These are phyloP conservation scores for Cliona cf. orientalis DNA, from an alignment of 37 sponge, comb jelly and placozoan species.

Conservation along the genomic window DNA sequence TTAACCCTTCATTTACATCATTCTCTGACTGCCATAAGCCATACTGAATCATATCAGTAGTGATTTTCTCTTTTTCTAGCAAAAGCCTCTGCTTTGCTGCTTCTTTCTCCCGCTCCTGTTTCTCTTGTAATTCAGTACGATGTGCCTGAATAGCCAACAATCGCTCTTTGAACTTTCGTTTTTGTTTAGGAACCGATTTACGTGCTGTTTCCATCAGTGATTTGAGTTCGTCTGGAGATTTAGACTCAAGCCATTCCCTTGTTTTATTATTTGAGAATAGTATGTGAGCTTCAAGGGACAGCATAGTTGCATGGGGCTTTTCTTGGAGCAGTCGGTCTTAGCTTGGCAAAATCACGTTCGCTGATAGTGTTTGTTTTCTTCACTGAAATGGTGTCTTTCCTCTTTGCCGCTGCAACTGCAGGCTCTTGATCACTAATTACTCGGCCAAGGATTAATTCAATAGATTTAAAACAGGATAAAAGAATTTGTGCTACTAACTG, in stretches of 20 bases:
- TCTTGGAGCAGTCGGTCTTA: slow-evolving; percentile 30
- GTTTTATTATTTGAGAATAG: slow-evolving; percentile 53
- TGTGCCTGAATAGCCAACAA: not conserved
- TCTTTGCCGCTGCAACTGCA: not conserved
- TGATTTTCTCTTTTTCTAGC: slow-evolving; percentile 22
- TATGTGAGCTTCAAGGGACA: slow-evolving; percentile 23
- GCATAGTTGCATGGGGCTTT: slow-evolving; percentile 31
- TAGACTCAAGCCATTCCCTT: slow-evolving; percentile 22
- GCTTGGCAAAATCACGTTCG: slow-evolving; percentile 48
- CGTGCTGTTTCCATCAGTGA: slow-evolving; percentile 3
- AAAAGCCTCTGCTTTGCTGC: not conserved
- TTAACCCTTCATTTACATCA: not conserved
- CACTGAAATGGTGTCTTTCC: slow-evolving; percentile 25
- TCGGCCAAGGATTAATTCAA: not conserved
- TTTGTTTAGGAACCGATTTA: slow-evolving; percentile 2
- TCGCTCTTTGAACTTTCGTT: slow-evolving; percentile 10
- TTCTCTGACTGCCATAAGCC: slow-evolving; percentile 11
- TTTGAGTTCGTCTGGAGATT: slow-evolving; percentile 9
- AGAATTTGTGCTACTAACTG: not conserved
- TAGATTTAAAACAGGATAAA: not conserved
- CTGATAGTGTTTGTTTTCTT: slow-evolving; percentile 43
- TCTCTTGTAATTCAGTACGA: not conserved
- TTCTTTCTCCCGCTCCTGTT: slow-evolving; percentile 15
- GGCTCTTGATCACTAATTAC: not conserved
- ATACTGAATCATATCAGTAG: slow-evolving; percentile 19